Base-by-base conservation (phyloP, 2,888 invertebrate genomes). In the Apoderus coryli region DNA sequence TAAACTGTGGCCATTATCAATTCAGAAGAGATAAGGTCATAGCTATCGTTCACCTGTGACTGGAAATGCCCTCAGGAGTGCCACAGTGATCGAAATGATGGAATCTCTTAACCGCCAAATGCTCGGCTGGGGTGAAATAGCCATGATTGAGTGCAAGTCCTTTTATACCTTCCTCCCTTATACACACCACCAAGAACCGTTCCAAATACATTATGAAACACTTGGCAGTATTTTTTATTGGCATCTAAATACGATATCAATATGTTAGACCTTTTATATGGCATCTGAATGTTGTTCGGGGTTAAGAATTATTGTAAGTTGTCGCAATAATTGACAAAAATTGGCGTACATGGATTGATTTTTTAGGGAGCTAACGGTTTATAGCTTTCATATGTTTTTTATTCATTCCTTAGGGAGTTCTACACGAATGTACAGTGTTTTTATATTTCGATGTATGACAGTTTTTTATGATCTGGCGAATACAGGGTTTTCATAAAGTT, bases 21-120 rank as follows among this genome's bases (percentile, higher is more conserved):
- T 19, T 19, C 19, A 7, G 7, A 7, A 6, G 19, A 7, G 19
- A 6, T 19, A 7, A 19, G 19, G n/a, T n/a, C n/a, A 48, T 54
- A 50, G 49, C 49, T 55, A 56, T 54, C 50, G 51, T 51, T 56
- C 54, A 54, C 49, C 48, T 46, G 52, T 52, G 57, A 57, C 57
- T 52, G 47, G 44, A 54, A 59, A 53, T 50, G 52, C 54, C 53
- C 59, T 58, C 59, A 45, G 48, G 57, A 54, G 59, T 56, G 52
- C 56, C 49, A 57, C 56, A 54, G 48, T 56, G 58, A 58, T 58
- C 57, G 55, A 52, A 58, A 57, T 58, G 58, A 59, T 59, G 59
- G 59, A 59, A 59, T 59, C 58, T 59, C 53, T 58, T 57, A 59
- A 58, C 57, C 57, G 50, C 56, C 53, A 54, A 59, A 59, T 53